phyloP scores from a whole-genome alignment of 2,797 vertebrate genomes.

The Syncerus caffer region DNA sequence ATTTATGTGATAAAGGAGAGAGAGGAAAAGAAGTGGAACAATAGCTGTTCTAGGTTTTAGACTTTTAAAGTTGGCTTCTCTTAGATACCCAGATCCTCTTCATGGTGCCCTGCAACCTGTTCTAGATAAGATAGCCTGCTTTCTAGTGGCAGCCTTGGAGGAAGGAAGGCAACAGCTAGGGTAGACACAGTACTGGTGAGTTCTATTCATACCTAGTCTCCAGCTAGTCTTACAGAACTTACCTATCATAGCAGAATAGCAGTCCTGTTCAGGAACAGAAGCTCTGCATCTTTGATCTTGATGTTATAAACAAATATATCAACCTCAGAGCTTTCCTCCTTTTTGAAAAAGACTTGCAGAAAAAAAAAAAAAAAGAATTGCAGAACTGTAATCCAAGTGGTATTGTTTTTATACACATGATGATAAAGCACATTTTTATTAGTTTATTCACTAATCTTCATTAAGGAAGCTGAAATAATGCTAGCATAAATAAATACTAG shows the following conservation, averaged over 20 bases:
- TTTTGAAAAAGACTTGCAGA: not conserved
- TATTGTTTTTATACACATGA: not conserved
- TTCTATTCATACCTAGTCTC: not conserved
- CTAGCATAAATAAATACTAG: not conserved
- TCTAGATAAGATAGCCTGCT: not conserved
- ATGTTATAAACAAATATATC: not conserved
- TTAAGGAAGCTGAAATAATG: constrained; percentile 35
- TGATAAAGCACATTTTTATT: constrained; percentile 8
- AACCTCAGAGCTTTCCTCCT: not conserved
- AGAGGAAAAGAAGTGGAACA: not conserved
- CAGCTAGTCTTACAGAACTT: not conserved
- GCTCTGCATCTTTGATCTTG: constrained; percentile 28
- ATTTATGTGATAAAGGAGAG: not conserved
- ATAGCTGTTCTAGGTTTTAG: not conserved
- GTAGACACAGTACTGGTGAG: not conserved
- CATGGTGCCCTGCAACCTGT: not conserved
- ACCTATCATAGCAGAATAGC: not conserved
- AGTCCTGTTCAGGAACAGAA: not conserved
- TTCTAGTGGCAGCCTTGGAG: not conserved
- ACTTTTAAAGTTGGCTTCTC: not conserved
- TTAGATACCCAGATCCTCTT: not conserved
- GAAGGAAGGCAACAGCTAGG: not conserved
- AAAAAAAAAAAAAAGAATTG: not conserved
- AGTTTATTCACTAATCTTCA: constrained; percentile 26
- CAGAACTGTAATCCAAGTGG: not conserved